Evolutionary conservation across 2,797 vertebrate genomes (phyloP).

Genomic region (Iguana delicatissima): DNA sequence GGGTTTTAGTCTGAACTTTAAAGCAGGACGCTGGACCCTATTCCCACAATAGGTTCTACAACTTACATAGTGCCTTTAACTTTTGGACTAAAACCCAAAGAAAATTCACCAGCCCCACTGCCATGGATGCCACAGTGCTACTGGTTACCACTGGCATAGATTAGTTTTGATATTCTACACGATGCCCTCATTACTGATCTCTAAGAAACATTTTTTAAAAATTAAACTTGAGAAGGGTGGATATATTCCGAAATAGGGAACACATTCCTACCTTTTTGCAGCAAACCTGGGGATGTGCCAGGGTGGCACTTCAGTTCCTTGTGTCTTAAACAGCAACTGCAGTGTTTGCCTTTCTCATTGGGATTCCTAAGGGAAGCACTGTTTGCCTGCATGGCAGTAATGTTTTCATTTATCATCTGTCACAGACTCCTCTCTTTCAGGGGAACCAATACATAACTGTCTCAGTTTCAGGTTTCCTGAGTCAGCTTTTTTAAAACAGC

Average conservation of each 20-base stretch:
- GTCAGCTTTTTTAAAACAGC: slow-evolving; percentile 27
- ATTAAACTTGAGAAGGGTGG: not conserved
- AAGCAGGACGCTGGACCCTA: no score
- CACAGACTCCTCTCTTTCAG: not conserved
- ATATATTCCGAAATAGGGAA: not conserved
- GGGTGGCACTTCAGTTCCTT: not conserved
- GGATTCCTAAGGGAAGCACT: not conserved
- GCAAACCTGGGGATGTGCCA: not conserved
- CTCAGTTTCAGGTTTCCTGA: slow-evolving; percentile 34
- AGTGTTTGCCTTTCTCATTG: not conserved
- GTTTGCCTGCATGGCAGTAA: not conserved
- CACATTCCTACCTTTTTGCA: not conserved
- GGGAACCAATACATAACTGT: slow-evolving; percentile 46
- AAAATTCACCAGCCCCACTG: no score
- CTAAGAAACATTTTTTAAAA: slow-evolving; percentile 1
- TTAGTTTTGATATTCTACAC: no score
- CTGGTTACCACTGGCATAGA: no score
- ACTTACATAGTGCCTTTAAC: no score
- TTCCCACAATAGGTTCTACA: no score
- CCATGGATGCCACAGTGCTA: no score
- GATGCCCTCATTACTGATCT: not conserved
- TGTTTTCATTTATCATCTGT: not conserved
- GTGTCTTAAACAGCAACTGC: not conserved
- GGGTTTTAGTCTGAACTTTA: no score
- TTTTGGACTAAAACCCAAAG: no score